These are phyloP conservation scores for Zophobas atratus DNA, from an alignment of 1,140 invertebrate species.

Conservation along the genomic window DNA sequence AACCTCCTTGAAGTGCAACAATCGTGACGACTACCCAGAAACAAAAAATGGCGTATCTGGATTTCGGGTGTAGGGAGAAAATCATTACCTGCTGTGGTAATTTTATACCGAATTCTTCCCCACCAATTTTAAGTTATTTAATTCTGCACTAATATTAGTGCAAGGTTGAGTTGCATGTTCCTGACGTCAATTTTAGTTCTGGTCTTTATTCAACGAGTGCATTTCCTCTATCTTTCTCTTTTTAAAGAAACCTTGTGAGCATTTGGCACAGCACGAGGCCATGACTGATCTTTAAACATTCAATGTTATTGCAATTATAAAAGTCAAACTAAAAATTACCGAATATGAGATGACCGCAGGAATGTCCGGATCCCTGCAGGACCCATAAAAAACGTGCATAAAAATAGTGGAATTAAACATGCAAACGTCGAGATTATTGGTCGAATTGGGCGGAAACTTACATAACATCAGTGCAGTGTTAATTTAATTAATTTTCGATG, in stretches of 20 bases:
- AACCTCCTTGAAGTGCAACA: conserved; percentile 15
- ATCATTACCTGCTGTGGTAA: conserved; percentile 23
- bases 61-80: not conserved
- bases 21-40: not conserved
- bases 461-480: conserved; percentile 11
- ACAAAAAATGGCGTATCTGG: conserved; percentile 2
- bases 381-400: too few relatives aligned
- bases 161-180: conserved; percentile 64
- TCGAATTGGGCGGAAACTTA: not conserved
- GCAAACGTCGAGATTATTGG: conserved; percentile 6
- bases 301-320: conserved; percentile 61
- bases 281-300: conserved; percentile 62
- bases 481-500: conserved; percentile 13
- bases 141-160: conserved; percentile 67
- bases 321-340: conserved; percentile 38
- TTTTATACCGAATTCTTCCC: conserved; percentile 29
- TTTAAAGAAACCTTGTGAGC: conserved; percentile 63
- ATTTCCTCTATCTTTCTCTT: conserved; percentile 58
- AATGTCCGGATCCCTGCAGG: not conserved
- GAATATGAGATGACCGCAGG: conserved; percentile 20
- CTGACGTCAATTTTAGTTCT: conserved; percentile 59
- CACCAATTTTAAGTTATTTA: conserved; percentile 55
- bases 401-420: not conserved
- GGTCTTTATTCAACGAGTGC: conserved; percentile 55
- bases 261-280: conserved; percentile 62